Evolutionary conservation across 2,113 vertebrate species (phyloP), one percentile per base, ranked within the genome.

Genomic region (Ochotona curzoniae): DNA sequence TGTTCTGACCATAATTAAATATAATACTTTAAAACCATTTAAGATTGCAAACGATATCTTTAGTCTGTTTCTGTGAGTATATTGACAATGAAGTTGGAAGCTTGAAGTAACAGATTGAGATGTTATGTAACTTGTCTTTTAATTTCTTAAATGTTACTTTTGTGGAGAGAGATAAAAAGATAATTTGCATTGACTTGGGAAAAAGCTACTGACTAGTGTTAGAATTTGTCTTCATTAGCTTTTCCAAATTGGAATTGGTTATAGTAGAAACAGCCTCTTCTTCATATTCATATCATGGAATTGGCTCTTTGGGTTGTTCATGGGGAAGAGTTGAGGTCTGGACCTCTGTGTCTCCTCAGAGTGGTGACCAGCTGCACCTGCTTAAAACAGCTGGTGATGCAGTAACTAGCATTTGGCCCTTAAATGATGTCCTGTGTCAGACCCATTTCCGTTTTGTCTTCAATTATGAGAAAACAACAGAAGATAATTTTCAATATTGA

Each of bases 401-500:
- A 76, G 80, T 66, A 66, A 25, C 66, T 76, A 90, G 54, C 44
- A 81, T 32, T 82, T 51, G 73, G 30, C 61, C 63, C 69, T 30
- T 38, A 69, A 17, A 32, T 49, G n/a, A 87, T 76, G 63, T 32
- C 49, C 54, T 38, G 30, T n/a, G 79, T 26, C 92, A 30, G 49
- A 44, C 71, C 26, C 47, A 54, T 81, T 75, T 87, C 47, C 44
- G 26, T 13, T 76, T 79, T 86, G 28, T 83, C 18, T 66, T 93
- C 76, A 44, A 80, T 93, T 88, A 69, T 69, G 51, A 91, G 54
- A 64, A 80, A 91, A 64, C 10, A 91, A 35, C 57, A 84, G 60
- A 74, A 57, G 83, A 67, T 86, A 30, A 89, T 87, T 87, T 89
- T 89, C 70, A 86, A 44, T 67, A 75, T 26, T 54, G 69, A 89